These are phyloP conservation scores for Engystomops pustulosus DNA, from an alignment of 2,113 vertebrate species.

Conservation along the genomic window DNA sequence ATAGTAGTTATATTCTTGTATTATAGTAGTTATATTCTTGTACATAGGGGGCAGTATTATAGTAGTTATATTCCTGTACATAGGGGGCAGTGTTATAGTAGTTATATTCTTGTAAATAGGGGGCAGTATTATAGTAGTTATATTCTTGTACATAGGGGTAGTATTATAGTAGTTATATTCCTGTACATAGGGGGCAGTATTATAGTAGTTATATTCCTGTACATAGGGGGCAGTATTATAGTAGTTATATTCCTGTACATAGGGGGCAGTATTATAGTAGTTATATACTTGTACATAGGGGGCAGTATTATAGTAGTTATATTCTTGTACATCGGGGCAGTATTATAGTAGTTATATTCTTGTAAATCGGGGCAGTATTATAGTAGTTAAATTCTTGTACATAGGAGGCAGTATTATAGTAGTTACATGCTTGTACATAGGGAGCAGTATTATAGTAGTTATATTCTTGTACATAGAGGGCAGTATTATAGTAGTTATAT, in stretches of 20 bases:
- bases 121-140: neutral
- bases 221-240: no score
- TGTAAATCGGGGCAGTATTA: neutral
- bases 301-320: neutral
- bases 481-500: slow-evolving; percentile 1
- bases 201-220: no score
- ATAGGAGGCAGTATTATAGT: neutral
- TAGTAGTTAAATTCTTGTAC: slow-evolving; percentile 7
- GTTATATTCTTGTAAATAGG: no score
- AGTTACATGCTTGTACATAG: slow-evolving; percentile 9
- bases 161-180: no score
- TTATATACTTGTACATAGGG: neutral
- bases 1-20: no score
- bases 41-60: no score
- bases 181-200: no score
- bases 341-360: slow-evolving; percentile 13
- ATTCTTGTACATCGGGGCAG: neutral
- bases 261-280: neutral
- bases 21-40: no score
- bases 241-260: no score
- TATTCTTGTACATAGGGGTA: neutral
- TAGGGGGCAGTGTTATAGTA: no score
- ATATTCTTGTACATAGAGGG: neutral
- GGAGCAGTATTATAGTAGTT: slow-evolving; percentile 6
- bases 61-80: no score